Evolutionary conservation across 2,113 vertebrate genomes (phyloP).

Genomic region (Lipophrys pholis): DNA sequence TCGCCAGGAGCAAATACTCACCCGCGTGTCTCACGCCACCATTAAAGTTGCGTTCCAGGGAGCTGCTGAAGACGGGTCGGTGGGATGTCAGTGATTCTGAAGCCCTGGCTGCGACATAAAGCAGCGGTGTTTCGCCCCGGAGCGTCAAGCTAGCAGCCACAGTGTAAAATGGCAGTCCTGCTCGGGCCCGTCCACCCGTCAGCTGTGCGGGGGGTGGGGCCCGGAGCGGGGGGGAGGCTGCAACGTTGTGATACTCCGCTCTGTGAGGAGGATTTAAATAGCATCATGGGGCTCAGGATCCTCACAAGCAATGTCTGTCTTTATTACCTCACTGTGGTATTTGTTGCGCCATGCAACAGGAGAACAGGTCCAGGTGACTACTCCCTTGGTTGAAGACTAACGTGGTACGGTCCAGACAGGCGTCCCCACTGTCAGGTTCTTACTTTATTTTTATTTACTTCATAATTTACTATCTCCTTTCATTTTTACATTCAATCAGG

Average conservation of each 20-base stretch:
- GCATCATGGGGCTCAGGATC: no score
- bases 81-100: no score
- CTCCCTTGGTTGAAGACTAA: not conserved
- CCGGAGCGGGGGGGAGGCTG: not conserved
- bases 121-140: conserved; percentile 22
- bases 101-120: not conserved
- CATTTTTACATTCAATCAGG: no score
- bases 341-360: not conserved
- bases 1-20: no score
- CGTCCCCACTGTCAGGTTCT: not conserved
- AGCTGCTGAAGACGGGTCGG: no score
- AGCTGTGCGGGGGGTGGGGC: conserved; percentile 9
- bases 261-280: fast-evolving
- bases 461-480: no score
- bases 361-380: not conserved
- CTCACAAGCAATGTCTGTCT: not conserved
- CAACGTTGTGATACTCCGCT: not conserved
- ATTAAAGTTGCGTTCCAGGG: no score
- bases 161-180: conserved; percentile 61
- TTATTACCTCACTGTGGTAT: not conserved
- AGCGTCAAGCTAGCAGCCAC: conserved; percentile 9
- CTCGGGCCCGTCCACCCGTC: conserved; percentile 33
- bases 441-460: no score
- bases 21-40: no score
- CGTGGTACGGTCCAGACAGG: conserved; percentile 50